Base-by-base conservation (phyloP, 2,888 invertebrate genomes). In the Erebia aethiops region DNA sequence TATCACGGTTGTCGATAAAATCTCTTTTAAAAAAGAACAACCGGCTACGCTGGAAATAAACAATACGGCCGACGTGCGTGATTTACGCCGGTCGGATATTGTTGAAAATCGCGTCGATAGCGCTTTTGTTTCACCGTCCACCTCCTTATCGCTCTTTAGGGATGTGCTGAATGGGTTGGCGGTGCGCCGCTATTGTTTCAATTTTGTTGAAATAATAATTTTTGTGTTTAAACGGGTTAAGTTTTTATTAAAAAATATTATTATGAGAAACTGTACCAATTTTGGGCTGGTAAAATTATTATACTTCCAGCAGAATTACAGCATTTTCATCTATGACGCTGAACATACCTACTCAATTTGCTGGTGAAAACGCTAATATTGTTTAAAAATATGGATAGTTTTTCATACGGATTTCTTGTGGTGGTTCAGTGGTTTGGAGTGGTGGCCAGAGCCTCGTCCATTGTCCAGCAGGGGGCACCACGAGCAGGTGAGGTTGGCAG, bases 91-190 rank as follows among this genome's bases (percentile, higher is more conserved):
- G 76, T 79, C 81, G 85, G 86, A 87, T 88, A 85, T 86, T 87
- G 89, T 89, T 88, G 88, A 89, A 89, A 88, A 89, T 84, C 88
- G 82, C 86, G 84, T 87, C 87, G 89, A 90, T 89, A 89, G 82
- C 84, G 88, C 89, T 89, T 90, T 90, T 89, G 89, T 90, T 90
- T 86, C 82, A 81, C 84, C 86, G 86, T 87, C 84, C 85, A 84
- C 82, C 83, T 86, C 84, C 88, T 88, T 88, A 89, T 89, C 88
- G 85, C 78, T 63, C 49, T 49, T 18, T 69, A 63, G 73, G 75
- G 71, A 71, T 69, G 74, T 67, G 71, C 71, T 58, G 49, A 21
- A 49, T 26, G 18, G n/a, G 18, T 9, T 60, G 41, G 43, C 35
- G 56, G 66, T 57, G 9, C 14, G 64, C 54, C 49, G 73, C 63